A percentile compares a stretch with the other conserved stretches of the same genome.
Evolutionary conservation across 2,888 invertebrate species (phyloP).

Genomic region (Priocnemis perturbator): DNA sequence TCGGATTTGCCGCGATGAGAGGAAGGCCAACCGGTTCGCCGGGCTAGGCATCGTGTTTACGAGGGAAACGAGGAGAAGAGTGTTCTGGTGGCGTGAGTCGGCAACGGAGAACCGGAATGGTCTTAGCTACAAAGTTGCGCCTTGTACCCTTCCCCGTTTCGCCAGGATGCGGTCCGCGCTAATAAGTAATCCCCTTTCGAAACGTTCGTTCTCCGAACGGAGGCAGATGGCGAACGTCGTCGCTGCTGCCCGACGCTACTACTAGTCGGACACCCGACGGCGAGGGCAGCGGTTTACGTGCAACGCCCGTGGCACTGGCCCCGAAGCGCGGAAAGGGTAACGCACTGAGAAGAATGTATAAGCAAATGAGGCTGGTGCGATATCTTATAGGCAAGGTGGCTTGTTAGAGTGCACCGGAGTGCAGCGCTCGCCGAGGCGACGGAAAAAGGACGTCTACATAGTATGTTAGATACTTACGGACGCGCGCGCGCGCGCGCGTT

Average conservation of each 20-base stretch:
- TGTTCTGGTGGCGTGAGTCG: not conserved
- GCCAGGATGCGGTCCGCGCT: constrained; percentile 34
- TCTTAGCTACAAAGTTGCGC: constrained; percentile 48
- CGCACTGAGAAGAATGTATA: constrained; percentile 13
- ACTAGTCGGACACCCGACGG: constrained; percentile 1
- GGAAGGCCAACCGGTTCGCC: constrained; percentile 53
- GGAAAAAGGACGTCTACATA: not conserved
- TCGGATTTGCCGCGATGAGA: constrained; percentile 47
- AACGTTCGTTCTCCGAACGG: constrained; percentile 35
- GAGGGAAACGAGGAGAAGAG: constrained; percentile 16
- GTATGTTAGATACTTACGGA: not conserved
- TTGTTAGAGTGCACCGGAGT: not conserved
- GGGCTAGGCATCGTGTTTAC: constrained; percentile 23
- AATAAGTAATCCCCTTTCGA: constrained; percentile 45
- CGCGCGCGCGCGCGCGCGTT: too few species aligned
- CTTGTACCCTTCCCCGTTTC: constrained; percentile 29
- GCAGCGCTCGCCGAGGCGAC: not conserved
- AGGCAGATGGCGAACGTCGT: constrained; percentile 33
- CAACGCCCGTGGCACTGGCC: not conserved
- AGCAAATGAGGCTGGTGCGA: constrained; percentile 11
- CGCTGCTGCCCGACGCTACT: not conserved
- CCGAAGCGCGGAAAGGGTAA: constrained; percentile 3
- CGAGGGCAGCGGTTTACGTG: constrained; percentile 6
- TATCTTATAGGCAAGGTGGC: constrained; percentile 5
- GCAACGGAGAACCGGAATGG: constrained; percentile 30